Percentiles rank a stretch among this genome's conserved stretches.
These are phyloP conservation scores for Daktulosphaira vitifoliae DNA, from an alignment of 1,140 invertebrate genomes.

Conservation along the genomic window DNA sequence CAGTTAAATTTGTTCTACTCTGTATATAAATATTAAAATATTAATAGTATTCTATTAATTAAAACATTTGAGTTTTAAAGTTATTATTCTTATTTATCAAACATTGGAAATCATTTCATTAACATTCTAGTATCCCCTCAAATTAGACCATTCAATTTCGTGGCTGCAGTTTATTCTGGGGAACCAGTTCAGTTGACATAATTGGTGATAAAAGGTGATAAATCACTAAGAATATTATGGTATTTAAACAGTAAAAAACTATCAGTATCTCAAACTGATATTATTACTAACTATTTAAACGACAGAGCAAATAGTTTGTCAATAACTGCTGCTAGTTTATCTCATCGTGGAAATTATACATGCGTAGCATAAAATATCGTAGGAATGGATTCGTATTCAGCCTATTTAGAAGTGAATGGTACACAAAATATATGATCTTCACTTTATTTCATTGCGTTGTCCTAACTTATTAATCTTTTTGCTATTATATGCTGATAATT, in stretches of 20 bases:
- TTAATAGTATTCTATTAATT: too few species aligned
- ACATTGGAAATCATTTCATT: too few species aligned
- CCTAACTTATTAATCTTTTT: too few species aligned
- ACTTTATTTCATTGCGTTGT: background rate
- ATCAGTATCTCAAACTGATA: slow-evolving; percentile 32
- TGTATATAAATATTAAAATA: too few species aligned
- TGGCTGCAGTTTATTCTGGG: slow-evolving; percentile 47
- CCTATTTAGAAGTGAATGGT: slow-evolving; percentile 41
- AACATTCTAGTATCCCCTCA: slow-evolving; percentile 47
- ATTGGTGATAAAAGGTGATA: slow-evolving; percentile 59
- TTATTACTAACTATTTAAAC: slow-evolving; percentile 37
- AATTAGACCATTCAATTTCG: slow-evolving; percentile 49
- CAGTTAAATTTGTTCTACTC: too few species aligned
- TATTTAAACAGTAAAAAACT: slow-evolving; percentile 38
- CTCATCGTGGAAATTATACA: slow-evolving; percentile 87
- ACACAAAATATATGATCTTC: background rate
- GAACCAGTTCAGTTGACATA: slow-evolving; percentile 61
- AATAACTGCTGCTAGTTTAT: slow-evolving; percentile 49
- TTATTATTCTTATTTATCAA: too few species aligned
- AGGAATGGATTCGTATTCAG: slow-evolving; percentile 64
- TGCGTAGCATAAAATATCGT: slow-evolving; percentile 86
- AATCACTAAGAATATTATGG: slow-evolving; percentile 60
- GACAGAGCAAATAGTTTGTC: slow-evolving; percentile 51
- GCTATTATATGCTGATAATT: background rate
- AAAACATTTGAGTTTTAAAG: too few species aligned